Conservation (phyloP, 35 echinoderm and acorn worm genomes). For the Heliocidaris tuberculata region DNA sequence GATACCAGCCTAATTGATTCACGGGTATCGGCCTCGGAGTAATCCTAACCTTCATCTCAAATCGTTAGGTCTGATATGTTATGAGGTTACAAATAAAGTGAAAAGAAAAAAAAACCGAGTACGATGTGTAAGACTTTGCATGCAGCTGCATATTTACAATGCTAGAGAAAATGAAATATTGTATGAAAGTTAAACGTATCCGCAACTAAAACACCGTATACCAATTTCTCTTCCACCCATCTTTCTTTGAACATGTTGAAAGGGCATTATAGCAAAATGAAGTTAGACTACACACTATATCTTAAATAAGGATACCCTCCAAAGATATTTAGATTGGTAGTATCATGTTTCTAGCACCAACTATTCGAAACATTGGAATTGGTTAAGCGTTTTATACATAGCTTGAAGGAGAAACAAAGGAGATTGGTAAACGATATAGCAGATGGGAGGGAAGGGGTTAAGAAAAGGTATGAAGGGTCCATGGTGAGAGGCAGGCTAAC, state of each 20-base stretch:
- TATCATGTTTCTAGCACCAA: background rate
- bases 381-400: background rate
- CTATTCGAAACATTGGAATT: background rate
- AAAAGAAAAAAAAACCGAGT: background rate
- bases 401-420: background rate
- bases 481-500: background rate
- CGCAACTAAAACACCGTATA: no score
- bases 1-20: slow-evolving; percentile 20
- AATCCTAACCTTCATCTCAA: background rate
- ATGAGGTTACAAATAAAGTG: background rate
- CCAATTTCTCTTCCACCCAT: no score
- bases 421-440: background rate
- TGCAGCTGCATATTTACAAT: no score
- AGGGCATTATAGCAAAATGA: no score
- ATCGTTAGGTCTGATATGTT: background rate
- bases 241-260: no score
- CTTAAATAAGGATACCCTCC: background rate
- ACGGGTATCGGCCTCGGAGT: background rate
- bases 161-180: no score
- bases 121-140: no score
- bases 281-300: no score
- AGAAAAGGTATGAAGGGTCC: no score
- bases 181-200: no score
- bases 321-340: background rate
- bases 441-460: no score